Percentiles rank a stretch among this genome's conserved stretches.
These are phyloP conservation scores for Oceanodroma tethys DNA, from an alignment of 2,113 vertebrate species.

Conservation along the genomic window DNA sequence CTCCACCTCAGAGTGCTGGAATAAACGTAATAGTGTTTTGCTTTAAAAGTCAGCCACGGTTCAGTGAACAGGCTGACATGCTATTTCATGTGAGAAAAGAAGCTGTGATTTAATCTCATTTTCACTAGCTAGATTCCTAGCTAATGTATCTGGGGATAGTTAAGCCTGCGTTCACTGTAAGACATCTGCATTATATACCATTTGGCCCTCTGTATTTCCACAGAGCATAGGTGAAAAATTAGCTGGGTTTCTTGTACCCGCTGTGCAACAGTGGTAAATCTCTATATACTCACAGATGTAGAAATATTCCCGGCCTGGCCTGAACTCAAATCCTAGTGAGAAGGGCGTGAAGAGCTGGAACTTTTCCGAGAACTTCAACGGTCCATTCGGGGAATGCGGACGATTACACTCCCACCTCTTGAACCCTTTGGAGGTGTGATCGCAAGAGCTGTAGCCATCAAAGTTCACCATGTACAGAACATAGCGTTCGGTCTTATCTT, in stretches of 20 bases:
- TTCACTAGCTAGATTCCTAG: slow-evolving; percentile 45
- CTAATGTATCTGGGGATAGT: slow-evolving; percentile 40
- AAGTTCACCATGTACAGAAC: slow-evolving; percentile 99
- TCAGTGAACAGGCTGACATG: slow-evolving; percentile 40
- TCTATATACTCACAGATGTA: slow-evolving; percentile 95
- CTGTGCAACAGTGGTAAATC: slow-evolving; percentile 2
- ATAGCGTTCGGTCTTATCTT: slow-evolving; percentile 93
- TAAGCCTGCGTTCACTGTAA: slow-evolving; percentile 10
- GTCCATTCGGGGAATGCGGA: slow-evolving; percentile 93
- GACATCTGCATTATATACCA: neutral
- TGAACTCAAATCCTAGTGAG: slow-evolving; percentile 97
- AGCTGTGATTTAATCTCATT: slow-evolving; percentile 59
- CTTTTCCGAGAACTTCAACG: slow-evolving; percentile 98
- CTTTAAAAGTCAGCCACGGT: slow-evolving; percentile 56
- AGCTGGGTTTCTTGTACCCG: neutral
- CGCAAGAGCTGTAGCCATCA: slow-evolving; percentile 96
- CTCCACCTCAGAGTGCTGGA: slow-evolving; percentile 7
- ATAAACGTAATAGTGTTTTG: slow-evolving; percentile 28
- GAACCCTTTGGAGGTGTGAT: slow-evolving; percentile 97
- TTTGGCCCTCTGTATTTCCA: neutral
- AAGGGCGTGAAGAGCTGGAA: slow-evolving; percentile 99
- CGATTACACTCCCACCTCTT: slow-evolving; percentile 99
- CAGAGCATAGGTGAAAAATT: slow-evolving; percentile 38
- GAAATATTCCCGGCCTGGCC: slow-evolving; percentile 97
- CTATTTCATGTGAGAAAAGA: slow-evolving; percentile 46